Conservation (phyloP, 2,113 vertebrate genomes). For the Electrona antarctica region DNA sequence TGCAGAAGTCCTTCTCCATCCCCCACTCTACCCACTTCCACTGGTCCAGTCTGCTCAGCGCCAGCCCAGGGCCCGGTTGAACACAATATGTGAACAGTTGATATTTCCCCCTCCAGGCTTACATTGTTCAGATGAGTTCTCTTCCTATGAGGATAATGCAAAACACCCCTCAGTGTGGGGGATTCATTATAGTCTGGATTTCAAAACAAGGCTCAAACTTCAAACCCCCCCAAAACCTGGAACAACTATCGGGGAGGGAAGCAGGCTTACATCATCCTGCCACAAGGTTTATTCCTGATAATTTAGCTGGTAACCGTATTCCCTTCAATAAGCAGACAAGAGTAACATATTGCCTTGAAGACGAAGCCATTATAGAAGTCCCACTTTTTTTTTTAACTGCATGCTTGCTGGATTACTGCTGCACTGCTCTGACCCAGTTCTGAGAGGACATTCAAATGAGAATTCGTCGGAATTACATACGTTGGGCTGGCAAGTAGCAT, state of each 20-base stretch:
- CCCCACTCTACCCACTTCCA: too few species aligned
- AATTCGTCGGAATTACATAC: too few species aligned
- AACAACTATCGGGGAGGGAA: conserved; percentile 38
- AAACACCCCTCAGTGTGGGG: conserved; percentile 54
- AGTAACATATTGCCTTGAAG: neutral
- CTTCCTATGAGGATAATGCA: conserved; percentile 61
- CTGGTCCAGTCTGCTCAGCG: too few species aligned
- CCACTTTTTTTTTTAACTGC: too few species aligned
- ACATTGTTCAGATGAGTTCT: conserved; percentile 35
- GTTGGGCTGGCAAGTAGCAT: too few species aligned
- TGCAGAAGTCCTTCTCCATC: too few species aligned
- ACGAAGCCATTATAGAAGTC: too few species aligned
- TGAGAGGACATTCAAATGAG: too few species aligned
- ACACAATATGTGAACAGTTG: conserved; percentile 15
- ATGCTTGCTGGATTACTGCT: too few species aligned
- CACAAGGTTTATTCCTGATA: conserved; percentile 12
- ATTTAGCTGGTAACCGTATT: conserved; percentile 4
- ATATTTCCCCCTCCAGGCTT: conserved; percentile 26
- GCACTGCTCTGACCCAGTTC: too few species aligned
- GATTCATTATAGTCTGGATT: conserved; percentile 36
- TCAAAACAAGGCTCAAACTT: conserved; percentile 51
- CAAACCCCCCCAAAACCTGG: conserved; percentile 42
- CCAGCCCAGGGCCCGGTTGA: conserved; percentile 18
- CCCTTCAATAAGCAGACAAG: conserved; percentile 21
- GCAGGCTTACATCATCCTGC: conserved; percentile 13